These are phyloP conservation scores for Camponotus vicinus DNA, from an alignment of 1,140 invertebrate species.

Conservation along the genomic window DNA sequence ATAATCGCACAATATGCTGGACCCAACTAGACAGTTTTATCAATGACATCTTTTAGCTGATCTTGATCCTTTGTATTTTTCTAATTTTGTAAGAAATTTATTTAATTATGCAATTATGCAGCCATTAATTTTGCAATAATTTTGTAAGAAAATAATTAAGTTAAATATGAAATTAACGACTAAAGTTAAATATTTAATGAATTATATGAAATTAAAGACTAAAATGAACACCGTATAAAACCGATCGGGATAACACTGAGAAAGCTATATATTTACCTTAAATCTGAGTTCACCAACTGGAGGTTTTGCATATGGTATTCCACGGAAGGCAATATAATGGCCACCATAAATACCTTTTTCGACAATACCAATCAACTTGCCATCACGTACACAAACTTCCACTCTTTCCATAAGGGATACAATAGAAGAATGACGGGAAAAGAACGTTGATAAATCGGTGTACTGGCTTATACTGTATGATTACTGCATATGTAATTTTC, in stretches of 20 bases:
- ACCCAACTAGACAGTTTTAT: too few species aligned
- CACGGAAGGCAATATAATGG: constrained; percentile 69
- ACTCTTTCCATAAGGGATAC: not conserved
- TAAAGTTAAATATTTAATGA: too few species aligned
- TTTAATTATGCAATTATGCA: too few species aligned
- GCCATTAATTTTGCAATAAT: too few species aligned
- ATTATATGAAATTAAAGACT: too few species aligned
- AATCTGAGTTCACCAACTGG: constrained; percentile 76
- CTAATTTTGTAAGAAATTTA: too few species aligned
- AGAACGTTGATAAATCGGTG: not conserved
- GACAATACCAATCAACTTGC: constrained; percentile 64
- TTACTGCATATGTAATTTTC: too few species aligned
- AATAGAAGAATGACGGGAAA: not conserved
- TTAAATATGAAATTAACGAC: not conserved
- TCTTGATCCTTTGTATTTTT: too few species aligned
- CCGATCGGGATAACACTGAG: not conserved
- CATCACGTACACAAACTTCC: constrained; percentile 52
- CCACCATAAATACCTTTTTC: constrained; percentile 55
- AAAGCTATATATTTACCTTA: constrained; percentile 56
- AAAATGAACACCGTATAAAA: not conserved
- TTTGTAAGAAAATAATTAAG: not conserved
- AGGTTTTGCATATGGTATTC: constrained; percentile 78
- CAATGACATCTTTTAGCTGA: too few species aligned
- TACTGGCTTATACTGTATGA: too few species aligned
- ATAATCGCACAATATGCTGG: too few species aligned